Base-by-base conservation (phyloP, 2,888 invertebrate species). In the Rutpela maculata region DNA sequence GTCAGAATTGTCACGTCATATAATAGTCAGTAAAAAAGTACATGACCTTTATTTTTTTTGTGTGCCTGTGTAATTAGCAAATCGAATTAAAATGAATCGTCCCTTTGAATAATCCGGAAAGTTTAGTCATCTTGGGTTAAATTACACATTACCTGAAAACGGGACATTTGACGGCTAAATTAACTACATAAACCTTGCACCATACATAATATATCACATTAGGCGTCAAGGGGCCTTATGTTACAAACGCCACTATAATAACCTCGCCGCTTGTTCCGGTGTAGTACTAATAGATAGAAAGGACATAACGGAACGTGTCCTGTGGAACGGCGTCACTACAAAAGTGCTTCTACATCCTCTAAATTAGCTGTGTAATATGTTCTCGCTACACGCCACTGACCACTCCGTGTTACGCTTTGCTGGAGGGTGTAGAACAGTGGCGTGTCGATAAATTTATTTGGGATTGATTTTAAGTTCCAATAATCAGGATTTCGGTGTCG, bases 331-430 rank as follows among this genome's bases (percentile, higher is more conserved):
- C 50, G 69, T 35, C 31, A 56, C 55, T 22, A 26, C 38, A 74
- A 67, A 68, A 68, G 59, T 69, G 56, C 60, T 55, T 78, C 43
- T 65, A 59, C 56, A 60, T 70, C 65, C 75, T 75, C 78, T 77
- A 74, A 78, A 81, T 83, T 83, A 81, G 82, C 82, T 83, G 84
- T 82, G 80, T 80, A 82, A 82, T 81, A 78, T 79, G 81, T 83
- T 82, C 81, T 79, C 79, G 85, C 82, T 84, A 82, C 83, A 85
- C 84, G 84, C 84, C 84, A 82, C 83, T 85, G 84, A 77, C 75
- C 81, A 84, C 84, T 83, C 82, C 76, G 38, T 68, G 73, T 78
- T 78, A 76, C 74, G 75, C 63, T 60, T 71, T 80, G 63, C 77
- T 67, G 67, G 71, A 74, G 77, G 78, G 69, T 74, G 59, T 9